These are phyloP conservation scores for Geophilus truncorum DNA, from an alignment of 2,888 invertebrate species.

Conservation along the genomic window DNA sequence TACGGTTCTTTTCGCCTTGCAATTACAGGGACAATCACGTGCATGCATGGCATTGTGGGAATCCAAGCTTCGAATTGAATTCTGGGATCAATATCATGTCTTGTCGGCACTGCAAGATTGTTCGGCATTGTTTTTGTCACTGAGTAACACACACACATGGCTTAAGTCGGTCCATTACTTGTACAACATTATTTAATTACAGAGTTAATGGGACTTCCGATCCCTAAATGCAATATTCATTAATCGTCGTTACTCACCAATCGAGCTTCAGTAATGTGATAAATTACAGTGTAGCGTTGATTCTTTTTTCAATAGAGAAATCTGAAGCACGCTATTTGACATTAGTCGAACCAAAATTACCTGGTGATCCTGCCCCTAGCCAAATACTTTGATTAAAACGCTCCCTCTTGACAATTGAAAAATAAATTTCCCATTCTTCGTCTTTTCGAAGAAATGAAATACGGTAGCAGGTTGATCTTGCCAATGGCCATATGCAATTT, in stretches of 20 bases:
- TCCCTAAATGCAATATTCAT: neutral
- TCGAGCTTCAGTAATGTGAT: too few relatives aligned
- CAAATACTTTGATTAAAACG: too few relatives aligned
- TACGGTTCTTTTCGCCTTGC: neutral
- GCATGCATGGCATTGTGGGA: neutral
- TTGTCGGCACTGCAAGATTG: too few relatives aligned
- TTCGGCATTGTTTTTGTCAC: too few relatives aligned
- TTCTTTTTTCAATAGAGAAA: too few relatives aligned
- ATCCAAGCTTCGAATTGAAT: neutral
- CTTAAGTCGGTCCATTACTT: too few relatives aligned
- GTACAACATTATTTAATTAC: neutral
- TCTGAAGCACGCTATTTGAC: too few relatives aligned
- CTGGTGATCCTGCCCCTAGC: neutral
- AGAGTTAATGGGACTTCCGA: neutral
- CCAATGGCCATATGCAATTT: neutral
- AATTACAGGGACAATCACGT: neutral
- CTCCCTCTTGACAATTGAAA: too few relatives aligned
- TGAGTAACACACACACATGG: too few relatives aligned
- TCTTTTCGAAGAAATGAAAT: neutral
- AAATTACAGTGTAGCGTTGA: too few relatives aligned
- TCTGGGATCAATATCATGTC: neutral
- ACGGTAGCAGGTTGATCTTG: too few relatives aligned
- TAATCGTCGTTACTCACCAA: neutral
- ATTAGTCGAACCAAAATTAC: neutral
- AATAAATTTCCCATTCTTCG: too few relatives aligned